Base-by-base conservation (phyloP, 2,113 vertebrate genomes). In the Orientallactaga bullata region DNA sequence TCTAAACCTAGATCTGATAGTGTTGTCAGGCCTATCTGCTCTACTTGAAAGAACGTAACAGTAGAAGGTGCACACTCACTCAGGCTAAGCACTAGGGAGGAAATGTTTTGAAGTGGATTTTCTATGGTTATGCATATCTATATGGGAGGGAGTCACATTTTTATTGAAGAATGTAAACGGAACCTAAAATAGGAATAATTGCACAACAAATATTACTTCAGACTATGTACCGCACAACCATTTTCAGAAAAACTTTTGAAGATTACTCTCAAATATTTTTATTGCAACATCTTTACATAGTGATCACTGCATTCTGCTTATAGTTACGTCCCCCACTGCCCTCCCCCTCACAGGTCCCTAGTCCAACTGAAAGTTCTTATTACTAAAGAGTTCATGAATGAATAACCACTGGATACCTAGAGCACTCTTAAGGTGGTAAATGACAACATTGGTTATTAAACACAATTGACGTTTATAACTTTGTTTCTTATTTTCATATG, bases 41-140 rank as follows among this genome's bases (percentile, higher is more conserved):
- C 72, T 51, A 66, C 51, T 77, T 83, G 39, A 80, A 79, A 84
- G 35, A 82, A 93, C 72, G 85, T 72, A 58, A 65, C 30, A 12
- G 7, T 24, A 35, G 26, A 20, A 82, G 69, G 17, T 76, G 10
- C 2, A 81, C 10, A 28, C 11, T 61, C 78, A 58, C 35, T 65
- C 58, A 63, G 65, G 30, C 26, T 66, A 65, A n/a, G 28, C n/a
- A 58, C 23, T 80, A 80, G 55, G 11, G 28, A 39, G 30, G 30
- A 20, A 66, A 80, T 73, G 30, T 12, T 68, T 80, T 30, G 42
- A 85, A 80, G 69, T n/a, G 21, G 63, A 83, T 60, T 66, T 66
- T 66, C 65, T 28, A 66, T 28, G 65, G 24, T 66, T 6, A 28
- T 66, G 16, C 24, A 23, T 63, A 89, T 51, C 51, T 7, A 55